Evolutionary conservation across 2,797 vertebrate species (phyloP).

Genomic region (Chanos chanos): DNA sequence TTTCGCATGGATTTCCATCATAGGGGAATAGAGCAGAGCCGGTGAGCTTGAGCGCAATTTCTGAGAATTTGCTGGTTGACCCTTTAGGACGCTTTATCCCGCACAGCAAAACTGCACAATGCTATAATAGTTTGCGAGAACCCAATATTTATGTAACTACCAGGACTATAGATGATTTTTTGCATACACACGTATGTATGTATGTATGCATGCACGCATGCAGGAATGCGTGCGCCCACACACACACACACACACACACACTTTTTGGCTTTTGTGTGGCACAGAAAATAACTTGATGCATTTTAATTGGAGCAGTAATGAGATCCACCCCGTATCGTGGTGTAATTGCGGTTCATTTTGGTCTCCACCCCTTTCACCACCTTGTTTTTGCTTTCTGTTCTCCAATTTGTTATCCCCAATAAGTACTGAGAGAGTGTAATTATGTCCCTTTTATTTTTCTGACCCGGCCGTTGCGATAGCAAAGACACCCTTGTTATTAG

Average conservation of each 20-base stretch:
- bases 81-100: too few relatives aligned
- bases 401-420: constrained; percentile 44
- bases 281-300: constrained; percentile 58
- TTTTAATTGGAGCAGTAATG: constrained; percentile 71
- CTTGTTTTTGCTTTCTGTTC: constrained; percentile 9
- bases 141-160: background rate
- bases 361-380: constrained; percentile 15
- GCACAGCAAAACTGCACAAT: too few relatives aligned
- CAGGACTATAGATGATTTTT: background rate
- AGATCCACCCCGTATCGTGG: constrained; percentile 65
- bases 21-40: constrained; percentile 36
- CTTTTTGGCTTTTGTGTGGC: constrained; percentile 23
- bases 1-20: constrained; percentile 48
- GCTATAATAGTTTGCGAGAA: too few relatives aligned
- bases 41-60: constrained; percentile 16
- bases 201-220: background rate
- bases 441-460: constrained; percentile 60
- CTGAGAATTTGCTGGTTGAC: too few relatives aligned
- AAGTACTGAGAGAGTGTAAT: constrained; percentile 61
- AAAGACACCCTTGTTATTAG: constrained; percentile 61
- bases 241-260: constrained; percentile 33
- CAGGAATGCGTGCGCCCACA: background rate
- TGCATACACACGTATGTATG: constrained; percentile 33
- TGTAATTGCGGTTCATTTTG: constrained; percentile 68
- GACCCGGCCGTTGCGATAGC: constrained; percentile 41